Percentiles rank a stretch among this genome's conserved stretches.
phyloP scores from a whole-genome alignment of 1,140 invertebrate genomes.

The Aethina tumida region DNA sequence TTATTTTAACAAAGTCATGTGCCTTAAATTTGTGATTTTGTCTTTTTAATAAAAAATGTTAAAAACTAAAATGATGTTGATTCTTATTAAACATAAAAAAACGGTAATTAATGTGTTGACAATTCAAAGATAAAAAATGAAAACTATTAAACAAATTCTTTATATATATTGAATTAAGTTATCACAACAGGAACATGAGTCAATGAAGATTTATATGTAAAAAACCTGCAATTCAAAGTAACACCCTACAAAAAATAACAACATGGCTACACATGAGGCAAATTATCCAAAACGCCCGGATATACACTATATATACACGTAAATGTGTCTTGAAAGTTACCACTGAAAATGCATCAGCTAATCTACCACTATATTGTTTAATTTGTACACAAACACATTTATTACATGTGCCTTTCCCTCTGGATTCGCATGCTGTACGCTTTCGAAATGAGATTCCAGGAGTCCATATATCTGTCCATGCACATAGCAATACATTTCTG shows the following conservation, averaged over 20 bases:
- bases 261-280: conserved; percentile 8
- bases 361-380: conserved; percentile 6
- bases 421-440: conserved; percentile 76
- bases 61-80: background rate
- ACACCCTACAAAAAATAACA: conserved; percentile 1
- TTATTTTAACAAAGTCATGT: conserved; percentile 9
- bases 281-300: conserved; percentile 10
- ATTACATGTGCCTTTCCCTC: conserved; percentile 47
- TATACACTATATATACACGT: conserved; percentile 10
- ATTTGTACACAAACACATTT: conserved; percentile 7
- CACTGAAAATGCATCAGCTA: conserved; percentile 11
- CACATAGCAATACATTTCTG: conserved; percentile 96
- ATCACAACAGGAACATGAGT: no score
- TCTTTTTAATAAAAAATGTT: conserved; percentile 2
- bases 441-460: conserved; percentile 82
- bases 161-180: no score
- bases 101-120: background rate
- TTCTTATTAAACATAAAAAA: background rate
- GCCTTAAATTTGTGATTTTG: conserved; percentile 16
- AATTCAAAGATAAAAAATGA: background rate
- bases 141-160: conserved; percentile 8
- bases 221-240: conserved; percentile 1
- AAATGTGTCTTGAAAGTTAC: conserved; percentile 11
- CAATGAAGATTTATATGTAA: no score
- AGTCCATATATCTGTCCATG: conserved; percentile 96